Evolutionary conservation across 2,888 invertebrate genomes (phyloP), one percentile per base, ranked within the genome.

Genomic region (Cordilura impudica): DNA sequence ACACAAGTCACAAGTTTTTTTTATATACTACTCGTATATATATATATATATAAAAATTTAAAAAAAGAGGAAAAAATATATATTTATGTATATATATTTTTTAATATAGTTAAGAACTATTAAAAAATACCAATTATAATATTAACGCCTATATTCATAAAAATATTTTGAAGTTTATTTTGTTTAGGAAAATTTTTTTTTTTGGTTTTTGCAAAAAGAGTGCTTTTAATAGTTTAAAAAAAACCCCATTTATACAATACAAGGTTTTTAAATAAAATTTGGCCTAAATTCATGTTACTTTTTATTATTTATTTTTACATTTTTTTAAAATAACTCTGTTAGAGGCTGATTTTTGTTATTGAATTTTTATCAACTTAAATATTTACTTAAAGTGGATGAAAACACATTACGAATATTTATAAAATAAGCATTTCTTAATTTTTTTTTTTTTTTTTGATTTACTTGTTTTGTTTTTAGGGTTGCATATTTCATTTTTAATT

Each of bases 1-100:
- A 73, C 47, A 60, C 65, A 66, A 56, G 73, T 73, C 65, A 58
- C 47, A 65, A 19, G 26, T 49, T 53, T 45, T 26, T 54, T 31
- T 6, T 29, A 31, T 21, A 47, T 29, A n/a, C 7, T 47, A 29
- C 10, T 60, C 8, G 18, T 31, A 21, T 21, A 39, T n/a, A 12
- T 56, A 35, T 39, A 18, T 16, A 23, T 51, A 16, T 51, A 21
- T 16, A 45, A 47, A 31, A 19, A 10, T 21, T 8, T 31, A 56
- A 56, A 56, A 16, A 56, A 16, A 18, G 31, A 8, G n/a, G 35
- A 14, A 63, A 18, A 51, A 53, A 60, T 60, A 35, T 35, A 23
- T 23, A 14, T 12, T 49, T 35, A 49, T 12, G 12, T 51, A 21
- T 23, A 35, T 39, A 19, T 35, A n/a, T 58, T 39, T 35, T 4